Evolutionary conservation across 2,797 vertebrate species (phyloP), one percentile per base, ranked within the genome.

Genomic region (Diceros bicornis): DNA sequence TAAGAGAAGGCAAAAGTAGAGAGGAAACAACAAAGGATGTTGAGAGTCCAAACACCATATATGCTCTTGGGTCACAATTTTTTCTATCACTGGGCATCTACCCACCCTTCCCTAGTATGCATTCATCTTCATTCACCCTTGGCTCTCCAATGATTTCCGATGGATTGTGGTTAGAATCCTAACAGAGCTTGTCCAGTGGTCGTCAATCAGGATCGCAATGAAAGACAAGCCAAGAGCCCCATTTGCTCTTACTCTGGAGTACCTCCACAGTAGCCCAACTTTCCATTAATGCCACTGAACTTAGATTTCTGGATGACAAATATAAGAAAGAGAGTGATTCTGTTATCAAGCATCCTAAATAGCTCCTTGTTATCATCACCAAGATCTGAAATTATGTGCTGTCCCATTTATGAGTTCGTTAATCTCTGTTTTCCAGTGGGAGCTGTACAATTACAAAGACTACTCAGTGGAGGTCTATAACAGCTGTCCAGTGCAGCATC

Each of bases 321-420:
- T 5, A 3, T 41, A 79, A 91, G 59, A 47, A 82, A 88, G 52
- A 64, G 86, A 81, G 61, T 61, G 66, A 61, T 83, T 94, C 20
- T 69, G 32, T 90, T 71, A 57, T 52, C 20, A 25, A 57, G 8
- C 1, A 2, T 61, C 69, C 89, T 68, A 37, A 83, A 95, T 55
- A 89, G 55, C 62, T 55, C 47, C 41, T 87, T 34, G 1, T 95
- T 71, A 83, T 64, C 64, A 82, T 37, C 68, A 52, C 55, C 62
- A 90, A 72, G 29, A 94, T 95, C 69, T 96, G 96, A 90, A 72
- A 68, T 55, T n/a, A 44, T 10, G 5, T 79, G 79, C 74, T 74
- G 17, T 68, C 77, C 85, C 55, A 55, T n/a, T 85, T 11, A 0
- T 25, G 57, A 92, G 57, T 75, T 71, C 44, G 25, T 69, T 62